These are phyloP conservation scores for Drosophila carrolli DNA, from an alignment of 1,140 invertebrate species.

Conservation along the genomic window DNA sequence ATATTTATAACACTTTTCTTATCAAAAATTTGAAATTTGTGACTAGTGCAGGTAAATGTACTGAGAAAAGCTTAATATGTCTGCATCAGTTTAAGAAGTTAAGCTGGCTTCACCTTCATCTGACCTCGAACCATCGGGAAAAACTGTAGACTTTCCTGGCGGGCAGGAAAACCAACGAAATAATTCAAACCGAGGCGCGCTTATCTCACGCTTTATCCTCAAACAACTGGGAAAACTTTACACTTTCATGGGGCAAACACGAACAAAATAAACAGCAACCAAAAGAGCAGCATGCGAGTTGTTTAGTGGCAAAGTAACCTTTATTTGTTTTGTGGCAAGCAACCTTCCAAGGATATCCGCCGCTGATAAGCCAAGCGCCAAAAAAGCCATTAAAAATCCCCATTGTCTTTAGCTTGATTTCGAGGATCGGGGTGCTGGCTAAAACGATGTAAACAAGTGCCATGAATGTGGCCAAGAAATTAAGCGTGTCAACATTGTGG, in stretches of 20 bases:
- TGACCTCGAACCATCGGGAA: background rate
- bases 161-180: constrained; percentile 57
- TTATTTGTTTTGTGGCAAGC: constrained; percentile 73
- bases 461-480: constrained; percentile 79
- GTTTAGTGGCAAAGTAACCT: constrained; percentile 60
- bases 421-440: constrained; percentile 11
- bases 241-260: constrained; percentile 32
- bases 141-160: constrained; percentile 1
- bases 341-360: constrained; percentile 72
- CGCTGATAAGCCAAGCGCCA: constrained; percentile 59
- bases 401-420: constrained; percentile 51
- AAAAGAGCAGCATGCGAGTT: constrained; percentile 38
- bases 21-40: no score
- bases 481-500: constrained; percentile 71
- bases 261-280: constrained; percentile 51
- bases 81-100: constrained; percentile 3
- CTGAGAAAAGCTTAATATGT: background rate
- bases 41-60: no score
- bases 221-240: constrained; percentile 70
- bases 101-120: constrained; percentile 9
- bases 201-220: constrained; percentile 60
- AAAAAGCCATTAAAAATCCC: constrained; percentile 73
- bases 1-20: no score
- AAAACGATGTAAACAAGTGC: constrained; percentile 76
- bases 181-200: constrained; percentile 63